Percentiles rank a stretch among this genome's conserved stretches.
Conservation (phyloP, 30 jellyfish, hydroid and myxozoan genomes). For the Sanderia malayensis region DNA sequence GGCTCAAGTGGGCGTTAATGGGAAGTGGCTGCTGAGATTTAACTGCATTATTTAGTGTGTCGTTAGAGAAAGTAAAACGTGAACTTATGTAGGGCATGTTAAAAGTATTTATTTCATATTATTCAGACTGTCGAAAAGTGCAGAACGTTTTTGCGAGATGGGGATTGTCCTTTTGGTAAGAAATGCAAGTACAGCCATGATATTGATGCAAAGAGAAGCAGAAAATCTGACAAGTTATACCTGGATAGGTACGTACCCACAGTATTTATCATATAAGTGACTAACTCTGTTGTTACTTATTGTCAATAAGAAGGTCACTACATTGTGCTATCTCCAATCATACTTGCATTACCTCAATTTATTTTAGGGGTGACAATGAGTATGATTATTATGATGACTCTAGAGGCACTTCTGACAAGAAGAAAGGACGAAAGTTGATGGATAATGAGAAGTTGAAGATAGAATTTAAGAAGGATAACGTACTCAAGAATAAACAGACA, state of each 20-base stretch:
- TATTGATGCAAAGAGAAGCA: slow-evolving; percentile 22
- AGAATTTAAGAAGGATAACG: slow-evolving; percentile 48
- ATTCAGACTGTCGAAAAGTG: slow-evolving; percentile 15
- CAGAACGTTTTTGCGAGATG: slow-evolving; percentile 32
- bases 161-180: slow-evolving; percentile 53
- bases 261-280: neutral
- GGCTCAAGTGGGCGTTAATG: no score
- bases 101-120: no score
- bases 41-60: no score
- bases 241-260: slow-evolving; percentile 36
- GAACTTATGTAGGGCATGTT: no score
- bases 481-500: slow-evolving; percentile 45
- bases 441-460: slow-evolving; percentile 50
- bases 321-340: no score
- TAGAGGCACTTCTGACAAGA: slow-evolving; percentile 16
- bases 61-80: no score
- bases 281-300: no score
- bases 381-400: neutral
- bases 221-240: slow-evolving; percentile 17
- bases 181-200: slow-evolving; percentile 38
- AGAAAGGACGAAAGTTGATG: slow-evolving; percentile 46
- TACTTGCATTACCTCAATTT: no score
- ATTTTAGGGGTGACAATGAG: no score
- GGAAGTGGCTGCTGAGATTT: no score
- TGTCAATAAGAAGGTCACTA: no score